These are phyloP conservation scores for Argentina silus DNA, from an alignment of 2,797 vertebrate genomes.

Conservation along the genomic window DNA sequence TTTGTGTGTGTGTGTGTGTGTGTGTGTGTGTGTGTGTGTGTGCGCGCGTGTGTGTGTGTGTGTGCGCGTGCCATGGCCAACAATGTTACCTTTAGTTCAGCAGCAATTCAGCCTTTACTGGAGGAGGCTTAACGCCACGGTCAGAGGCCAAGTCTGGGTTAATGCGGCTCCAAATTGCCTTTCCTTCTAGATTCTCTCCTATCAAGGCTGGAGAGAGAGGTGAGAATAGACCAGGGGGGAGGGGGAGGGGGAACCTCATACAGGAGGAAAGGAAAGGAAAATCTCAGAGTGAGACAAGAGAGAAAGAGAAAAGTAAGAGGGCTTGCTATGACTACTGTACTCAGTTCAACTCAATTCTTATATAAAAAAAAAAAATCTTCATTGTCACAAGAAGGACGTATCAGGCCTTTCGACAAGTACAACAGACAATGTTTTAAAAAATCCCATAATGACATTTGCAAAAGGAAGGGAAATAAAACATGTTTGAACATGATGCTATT, in stretches of 20 bases:
- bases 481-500: too few relatives aligned
- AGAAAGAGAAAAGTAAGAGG: background rate
- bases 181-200: conserved; percentile 62
- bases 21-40: conserved; percentile 15
- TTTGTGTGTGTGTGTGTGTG: conserved; percentile 30
- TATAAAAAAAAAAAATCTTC: too few relatives aligned
- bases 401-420: too few relatives aligned
- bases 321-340: background rate
- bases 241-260: background rate
- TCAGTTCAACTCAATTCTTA: background rate
- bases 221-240: conserved; percentile 44
- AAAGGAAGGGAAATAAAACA: too few relatives aligned
- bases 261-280: background rate
- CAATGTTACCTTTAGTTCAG: background rate
- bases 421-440: background rate
- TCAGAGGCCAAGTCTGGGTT: conserved; percentile 63
- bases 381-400: too few relatives aligned
- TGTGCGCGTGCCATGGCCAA: conserved; percentile 14
- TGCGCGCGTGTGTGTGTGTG: conserved; percentile 17
- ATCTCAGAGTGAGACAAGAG: background rate
- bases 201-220: conserved; percentile 58
- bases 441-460: background rate
- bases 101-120: conserved; percentile 44
- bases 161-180: conserved; percentile 75
- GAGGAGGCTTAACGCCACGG: conserved; percentile 51